Base-by-base conservation (phyloP, 2,888 invertebrate species). In the Anthophora plumipes region DNA sequence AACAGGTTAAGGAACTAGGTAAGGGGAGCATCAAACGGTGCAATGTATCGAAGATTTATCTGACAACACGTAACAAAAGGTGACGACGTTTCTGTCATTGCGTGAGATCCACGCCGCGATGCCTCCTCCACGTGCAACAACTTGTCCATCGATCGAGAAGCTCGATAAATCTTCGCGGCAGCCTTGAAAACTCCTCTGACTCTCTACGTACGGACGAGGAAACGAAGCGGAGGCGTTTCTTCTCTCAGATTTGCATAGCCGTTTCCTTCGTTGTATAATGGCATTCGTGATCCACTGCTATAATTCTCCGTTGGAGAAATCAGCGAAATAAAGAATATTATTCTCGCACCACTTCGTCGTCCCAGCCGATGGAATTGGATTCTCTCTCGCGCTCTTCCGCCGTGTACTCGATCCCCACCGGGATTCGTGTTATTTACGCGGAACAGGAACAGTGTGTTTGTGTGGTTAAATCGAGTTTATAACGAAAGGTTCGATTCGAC, bases 121-220 rank as follows among this genome's bases (percentile, higher is more conserved):
- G 20, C 63, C 6, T 31, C 63, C 6, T 31, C 70, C 41, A 3
- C 54, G 57, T 63, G 67, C 73, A 80, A 78, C 80, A 78, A 78
- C 63, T 73, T 52, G 80, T 78, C 63, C 48, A 63, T 68, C 80
- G 80, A 80, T 79, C 77, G 66, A 69, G 70, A 52, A 41, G 7
- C 46, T 50, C 81, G 66, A 81, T 81, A 80, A 79, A 79, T 81
- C 69, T 66, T 57, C 54, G 22, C 39, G 64, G 39, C 41, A 60
- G 59, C 70, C 81, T 81, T 80, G 69, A 61, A 69, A 52, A 59
- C 60, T 70, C 69, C 50, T 41, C 46, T n/a, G n/a, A n/a, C 52
- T 41, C 74, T 55, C 11, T 60, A 66, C 70, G 70, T 78, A 66
- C 50, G 50, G n/a, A 57, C 50, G 61, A 5, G 31, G 8, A 17